A percentile compares a stretch with the other conserved stretches of the same genome.
These are phyloP conservation scores for Diadophis punctatus DNA, from an alignment of 2,113 vertebrate species.

Conservation along the genomic window DNA sequence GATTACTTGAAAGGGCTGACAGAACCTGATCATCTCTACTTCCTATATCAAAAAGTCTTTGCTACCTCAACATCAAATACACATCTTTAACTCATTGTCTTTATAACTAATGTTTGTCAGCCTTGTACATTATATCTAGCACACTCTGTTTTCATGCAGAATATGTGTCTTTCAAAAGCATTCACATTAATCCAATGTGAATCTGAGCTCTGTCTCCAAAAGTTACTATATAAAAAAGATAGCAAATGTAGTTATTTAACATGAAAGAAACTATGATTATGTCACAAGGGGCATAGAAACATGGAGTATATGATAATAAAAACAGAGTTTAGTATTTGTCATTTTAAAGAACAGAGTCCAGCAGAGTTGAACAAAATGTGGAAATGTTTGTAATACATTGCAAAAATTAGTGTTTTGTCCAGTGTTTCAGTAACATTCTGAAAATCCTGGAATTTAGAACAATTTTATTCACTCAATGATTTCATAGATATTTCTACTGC, in stretches of 20 bases:
- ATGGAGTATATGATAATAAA: neutral
- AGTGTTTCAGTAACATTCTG: neutral
- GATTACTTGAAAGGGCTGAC: neutral
- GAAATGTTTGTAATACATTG: neutral
- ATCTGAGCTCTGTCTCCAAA: neutral
- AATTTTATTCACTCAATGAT: neutral
- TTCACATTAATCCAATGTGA: neutral
- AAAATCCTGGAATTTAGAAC: neutral
- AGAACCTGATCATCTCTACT: neutral
- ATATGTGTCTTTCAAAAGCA: neutral
- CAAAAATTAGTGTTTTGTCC: neutral
- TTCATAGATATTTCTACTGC: neutral
- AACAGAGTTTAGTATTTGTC: neutral
- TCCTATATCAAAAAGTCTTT: neutral
- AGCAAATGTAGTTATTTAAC: neutral
- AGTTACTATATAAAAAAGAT: neutral
- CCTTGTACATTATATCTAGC: neutral
- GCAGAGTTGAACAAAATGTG: neutral
- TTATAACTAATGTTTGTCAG: neutral
- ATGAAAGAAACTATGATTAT: neutral
- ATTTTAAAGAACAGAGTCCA: neutral
- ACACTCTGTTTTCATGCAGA: neutral
- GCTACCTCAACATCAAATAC: neutral
- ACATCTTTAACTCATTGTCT: neutral
- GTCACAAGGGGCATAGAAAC: neutral